Evolutionary conservation across 2,888 invertebrate species (phyloP).

Genomic region (Megalurothrips usitatus): DNA sequence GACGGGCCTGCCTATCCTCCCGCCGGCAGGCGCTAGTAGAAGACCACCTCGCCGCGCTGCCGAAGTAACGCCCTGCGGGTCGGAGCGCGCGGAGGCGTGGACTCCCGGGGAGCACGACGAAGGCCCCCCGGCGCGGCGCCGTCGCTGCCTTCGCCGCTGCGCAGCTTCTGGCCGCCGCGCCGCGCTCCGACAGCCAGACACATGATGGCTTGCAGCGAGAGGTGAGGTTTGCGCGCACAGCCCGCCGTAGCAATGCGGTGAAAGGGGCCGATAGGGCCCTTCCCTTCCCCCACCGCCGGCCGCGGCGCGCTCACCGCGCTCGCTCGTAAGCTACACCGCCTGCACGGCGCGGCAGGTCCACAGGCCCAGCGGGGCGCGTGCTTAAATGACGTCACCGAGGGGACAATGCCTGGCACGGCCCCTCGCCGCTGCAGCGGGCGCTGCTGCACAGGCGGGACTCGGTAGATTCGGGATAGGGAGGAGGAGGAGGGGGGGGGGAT

Average conservation of each 20-base stretch:
- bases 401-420: no score
- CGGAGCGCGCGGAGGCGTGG: neutral
- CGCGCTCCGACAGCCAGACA: neutral
- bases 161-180: neutral
- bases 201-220: neutral
- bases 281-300: neutral
- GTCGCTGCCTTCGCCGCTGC: no score
- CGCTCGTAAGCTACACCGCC: neutral
- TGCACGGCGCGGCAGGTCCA: no score
- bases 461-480: no score
- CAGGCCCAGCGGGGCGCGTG: no score
- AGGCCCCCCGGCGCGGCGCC: neutral
- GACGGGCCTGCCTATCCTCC: no score
- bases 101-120: neutral
- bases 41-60: no score
- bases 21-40: no score
- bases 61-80: neutral
- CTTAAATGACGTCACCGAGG: no score
- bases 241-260: neutral
- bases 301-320: neutral
- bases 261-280: neutral
- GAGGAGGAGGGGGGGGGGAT: no score
- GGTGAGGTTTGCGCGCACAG: conserved; percentile 4
- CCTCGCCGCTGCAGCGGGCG: no score
- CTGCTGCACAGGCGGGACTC: no score